Base-by-base conservation (phyloP, 2,113 vertebrate species). In the Cryptotis parvus region DNA sequence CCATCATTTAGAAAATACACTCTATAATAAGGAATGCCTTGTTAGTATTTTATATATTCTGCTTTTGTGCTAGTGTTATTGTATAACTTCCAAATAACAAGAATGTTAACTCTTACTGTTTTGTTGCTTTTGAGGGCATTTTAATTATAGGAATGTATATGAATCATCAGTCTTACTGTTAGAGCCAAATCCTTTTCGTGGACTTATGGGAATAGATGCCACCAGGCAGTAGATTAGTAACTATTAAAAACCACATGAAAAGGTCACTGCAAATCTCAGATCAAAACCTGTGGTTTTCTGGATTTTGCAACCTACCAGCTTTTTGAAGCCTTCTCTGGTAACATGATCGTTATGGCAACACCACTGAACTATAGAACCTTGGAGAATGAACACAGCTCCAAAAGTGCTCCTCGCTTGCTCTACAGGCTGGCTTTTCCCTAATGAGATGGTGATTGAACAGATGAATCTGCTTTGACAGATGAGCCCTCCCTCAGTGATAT, bases 201-300 rank as follows among this genome's bases (percentile, higher is more conserved):
- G 55, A 69, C 73, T 97, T 95, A 95, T 87, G 89, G 86, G 85
- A 95, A 94, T 78, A 96, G 63, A 80, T 94, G 90, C 89, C 52
- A 6, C 87, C 81, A 94, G 70, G 26, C 81, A 24, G 66, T 61
- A 93, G 87, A 86, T 96, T 97, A 94, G 95, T 97, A 96, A 96
- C 73, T 91, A 49, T 91, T 22, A 93, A 90, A 94, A 95, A 93
- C 68, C 93, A 94, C 76, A 85, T 80, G 88, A 78, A 97, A 96
- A 84, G 86, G 41, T 97, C 96, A 91, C 68, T 90, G 86, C 61
- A 92, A 96, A 94, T 94, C 74, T 95, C 70, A 72, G 84, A 85
- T 89, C 83, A 92, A 93, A 91, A 93, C 94, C 87, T 96, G 80
- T 91, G 87, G 55, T 76, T 96, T 95, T 73, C 4, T 94, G 49